Evolutionary conservation across 2,797 vertebrate species (phyloP).

Genomic region (Sebastes elongatus): DNA sequence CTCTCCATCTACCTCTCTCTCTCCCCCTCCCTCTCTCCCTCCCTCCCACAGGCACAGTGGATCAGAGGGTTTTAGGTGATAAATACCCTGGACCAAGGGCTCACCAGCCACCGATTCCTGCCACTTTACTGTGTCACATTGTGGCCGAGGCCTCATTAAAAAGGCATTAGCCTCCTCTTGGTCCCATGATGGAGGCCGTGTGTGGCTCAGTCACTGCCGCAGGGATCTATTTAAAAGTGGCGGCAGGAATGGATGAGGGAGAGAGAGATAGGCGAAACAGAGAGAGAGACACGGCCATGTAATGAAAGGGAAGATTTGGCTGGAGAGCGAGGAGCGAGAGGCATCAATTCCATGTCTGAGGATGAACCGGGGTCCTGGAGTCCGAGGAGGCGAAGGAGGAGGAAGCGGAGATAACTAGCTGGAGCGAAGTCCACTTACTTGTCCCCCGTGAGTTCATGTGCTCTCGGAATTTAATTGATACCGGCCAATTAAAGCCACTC

Average conservation of each 20-base stretch:
- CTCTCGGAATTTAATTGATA: slow-evolving; percentile 79
- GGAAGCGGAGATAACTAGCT: slow-evolving; percentile 61
- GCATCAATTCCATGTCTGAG: slow-evolving; percentile 32
- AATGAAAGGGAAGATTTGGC: slow-evolving; percentile 53
- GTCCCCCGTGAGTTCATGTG: slow-evolving; percentile 56
- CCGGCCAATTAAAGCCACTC: slow-evolving; percentile 76
- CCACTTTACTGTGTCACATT: slow-evolving; percentile 75
- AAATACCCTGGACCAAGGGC: slow-evolving; percentile 72
- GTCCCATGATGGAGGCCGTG: slow-evolving; percentile 69
- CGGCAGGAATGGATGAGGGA: slow-evolving; percentile 60
- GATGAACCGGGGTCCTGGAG: slow-evolving; percentile 32
- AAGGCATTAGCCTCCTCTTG: slow-evolving; percentile 80
- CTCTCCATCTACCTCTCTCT: not conserved
- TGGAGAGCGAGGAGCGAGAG: slow-evolving; percentile 20
- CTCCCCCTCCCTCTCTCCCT: not conserved
- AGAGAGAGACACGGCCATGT: slow-evolving; percentile 24
- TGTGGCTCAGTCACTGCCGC: slow-evolving; percentile 63
- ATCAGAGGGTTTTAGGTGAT: slow-evolving; percentile 72
- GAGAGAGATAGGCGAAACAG: slow-evolving; percentile 30
- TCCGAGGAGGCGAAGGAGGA: slow-evolving; percentile 29
- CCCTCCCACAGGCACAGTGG: slow-evolving; percentile 58
- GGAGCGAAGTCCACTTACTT: slow-evolving; percentile 24
- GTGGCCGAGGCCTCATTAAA: slow-evolving; percentile 82
- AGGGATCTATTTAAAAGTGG: slow-evolving; percentile 77
- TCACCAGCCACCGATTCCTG: slow-evolving; percentile 65